Base-by-base conservation (phyloP, 2,113 vertebrate species). In the Cathartes aura region DNA sequence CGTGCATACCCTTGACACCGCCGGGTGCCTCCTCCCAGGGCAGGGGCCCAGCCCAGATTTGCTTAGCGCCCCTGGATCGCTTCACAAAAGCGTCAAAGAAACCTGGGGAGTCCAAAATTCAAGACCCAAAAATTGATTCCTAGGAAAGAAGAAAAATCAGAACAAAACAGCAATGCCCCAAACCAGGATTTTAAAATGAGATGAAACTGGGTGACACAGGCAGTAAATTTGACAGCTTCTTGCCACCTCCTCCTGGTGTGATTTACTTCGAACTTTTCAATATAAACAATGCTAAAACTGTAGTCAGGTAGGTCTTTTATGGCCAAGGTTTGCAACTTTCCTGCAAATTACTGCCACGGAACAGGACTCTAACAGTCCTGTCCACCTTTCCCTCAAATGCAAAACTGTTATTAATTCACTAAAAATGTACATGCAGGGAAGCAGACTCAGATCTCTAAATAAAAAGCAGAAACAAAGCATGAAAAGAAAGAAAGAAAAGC, bases 41-140 rank as follows among this genome's bases (percentile, higher is more conserved):
- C 82, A 73, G 84, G 72, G 27, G 11, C 76, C 78, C 85, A 84
- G 75, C 75, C 40, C 85, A 78, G 92, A 85, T 89, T 36, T 19
- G 34, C 66, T 59, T 23, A 38, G 89, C 1, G 2, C 27, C 67
- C 93, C 82, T 11, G 43, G 45, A 64, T 56, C 11, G 3, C 87
- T 63, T 55, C 87, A 91, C 93, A 96, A 91, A 97, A 90, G 85
- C 0, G 3, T 80, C 90, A 95, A 64, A 96, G 88, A 66, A 95
- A 90, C 85, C 82, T 47, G 63, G 55, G 89, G 92, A 94, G 80
- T 47, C 80, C 82, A 76, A 95, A 97, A 97, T 50, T 94, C 79
- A 36, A 53, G 20, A 36, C 56, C 81, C 58, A 93, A 80, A 95
- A 96, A 40, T 76, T 53, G 59, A 55, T 90, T 60, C 75, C 79